Evolutionary conservation across 2,113 vertebrate species (phyloP).

Genomic region (Dicaeum eximium): DNA sequence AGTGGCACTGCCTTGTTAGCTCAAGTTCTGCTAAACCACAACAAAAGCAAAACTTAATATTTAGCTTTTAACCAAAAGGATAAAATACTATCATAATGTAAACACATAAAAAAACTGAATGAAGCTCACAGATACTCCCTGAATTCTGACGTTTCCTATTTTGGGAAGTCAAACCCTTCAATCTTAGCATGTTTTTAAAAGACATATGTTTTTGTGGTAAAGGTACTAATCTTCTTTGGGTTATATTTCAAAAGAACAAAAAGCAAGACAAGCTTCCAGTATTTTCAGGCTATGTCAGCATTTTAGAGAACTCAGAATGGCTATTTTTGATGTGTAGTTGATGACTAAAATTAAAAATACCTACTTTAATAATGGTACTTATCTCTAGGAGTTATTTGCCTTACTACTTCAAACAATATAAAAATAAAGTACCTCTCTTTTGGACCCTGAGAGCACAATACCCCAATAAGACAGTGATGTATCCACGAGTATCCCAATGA

Average conservation of each 20-base stretch:
- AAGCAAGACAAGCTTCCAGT: neutral
- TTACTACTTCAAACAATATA: neutral
- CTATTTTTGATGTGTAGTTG: neutral
- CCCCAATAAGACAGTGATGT: neutral
- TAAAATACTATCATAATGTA: neutral
- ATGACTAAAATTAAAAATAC: neutral
- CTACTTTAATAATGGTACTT: neutral
- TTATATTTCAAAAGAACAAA: neutral
- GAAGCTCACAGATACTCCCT: neutral
- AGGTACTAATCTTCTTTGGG: neutral
- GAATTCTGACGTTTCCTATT: neutral
- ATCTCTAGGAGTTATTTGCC: neutral
- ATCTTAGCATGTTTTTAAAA: neutral
- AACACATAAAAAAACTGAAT: neutral
- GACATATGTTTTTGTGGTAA: neutral
- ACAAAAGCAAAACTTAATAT: neutral
- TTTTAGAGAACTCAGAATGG: neutral
- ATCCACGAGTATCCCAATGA: neutral
- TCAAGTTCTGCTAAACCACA: constrained; percentile 34
- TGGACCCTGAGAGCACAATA: neutral
- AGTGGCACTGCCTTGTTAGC: neutral
- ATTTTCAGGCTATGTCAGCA: neutral
- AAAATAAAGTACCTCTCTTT: neutral
- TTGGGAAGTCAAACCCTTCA: neutral
- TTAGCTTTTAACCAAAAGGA: neutral